These are phyloP conservation scores for Eumeta japonica DNA, from an alignment of 1,140 invertebrate species.

Conservation along the genomic window DNA sequence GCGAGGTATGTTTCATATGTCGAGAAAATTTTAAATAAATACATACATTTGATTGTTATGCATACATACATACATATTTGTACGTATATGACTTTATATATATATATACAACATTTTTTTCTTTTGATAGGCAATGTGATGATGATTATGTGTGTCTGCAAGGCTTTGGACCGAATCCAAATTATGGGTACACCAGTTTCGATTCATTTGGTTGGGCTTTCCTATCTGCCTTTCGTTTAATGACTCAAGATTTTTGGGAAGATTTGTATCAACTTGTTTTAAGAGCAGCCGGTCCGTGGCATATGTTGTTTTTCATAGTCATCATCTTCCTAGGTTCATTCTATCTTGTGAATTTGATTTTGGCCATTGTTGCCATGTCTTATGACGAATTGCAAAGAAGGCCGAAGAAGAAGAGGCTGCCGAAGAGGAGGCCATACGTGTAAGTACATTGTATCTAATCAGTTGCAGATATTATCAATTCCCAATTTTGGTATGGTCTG, in stretches of 20 bases:
- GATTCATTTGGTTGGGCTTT: constrained; percentile 97
- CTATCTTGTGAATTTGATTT: constrained; percentile 97
- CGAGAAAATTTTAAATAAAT: too few relatives aligned
- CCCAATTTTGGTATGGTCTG: too few relatives aligned
- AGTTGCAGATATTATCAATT: too few relatives aligned
- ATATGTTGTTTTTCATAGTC: constrained; percentile 97
- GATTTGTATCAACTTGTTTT: constrained; percentile 95
- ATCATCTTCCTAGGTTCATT: constrained; percentile 98
- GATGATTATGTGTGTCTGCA: constrained; percentile 86
- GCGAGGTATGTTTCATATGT: constrained; percentile 69
- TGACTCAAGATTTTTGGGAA: constrained; percentile 99
- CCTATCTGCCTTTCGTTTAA: constrained; percentile 92
- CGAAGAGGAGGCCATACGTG: constrained; percentile 86
- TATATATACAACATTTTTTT: too few relatives aligned
- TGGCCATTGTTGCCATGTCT: constrained; percentile 99
- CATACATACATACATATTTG: too few relatives aligned
- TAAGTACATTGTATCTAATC: too few relatives aligned
- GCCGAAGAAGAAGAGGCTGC: constrained; percentile 93
- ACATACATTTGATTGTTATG: too few relatives aligned
- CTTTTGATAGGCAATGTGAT: constrained; percentile 75
- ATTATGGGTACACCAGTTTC: constrained; percentile 96
- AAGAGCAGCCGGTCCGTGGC: constrained; percentile 91
- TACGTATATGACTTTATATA: too few relatives aligned
- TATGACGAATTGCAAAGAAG: constrained; percentile 98
- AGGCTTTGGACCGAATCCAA: constrained; percentile 92